These are phyloP conservation scores for Melanotaenia duboulayi DNA, from an alignment of 2,113 vertebrate genomes.

Conservation along the genomic window DNA sequence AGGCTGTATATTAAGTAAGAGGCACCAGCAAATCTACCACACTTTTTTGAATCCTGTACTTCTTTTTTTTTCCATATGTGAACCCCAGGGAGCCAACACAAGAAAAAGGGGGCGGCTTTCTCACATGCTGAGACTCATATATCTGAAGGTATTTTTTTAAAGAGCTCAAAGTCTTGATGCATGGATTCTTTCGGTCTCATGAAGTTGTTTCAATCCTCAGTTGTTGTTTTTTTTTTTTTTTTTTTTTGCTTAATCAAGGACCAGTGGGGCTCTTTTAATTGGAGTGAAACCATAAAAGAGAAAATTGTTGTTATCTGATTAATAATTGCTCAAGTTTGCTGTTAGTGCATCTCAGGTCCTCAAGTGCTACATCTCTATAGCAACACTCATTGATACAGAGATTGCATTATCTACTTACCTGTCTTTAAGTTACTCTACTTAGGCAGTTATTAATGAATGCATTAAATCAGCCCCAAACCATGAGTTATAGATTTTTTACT, in stretches of 20 bases:
- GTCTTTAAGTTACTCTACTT: conserved; percentile 24
- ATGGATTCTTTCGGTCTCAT: conserved; percentile 64
- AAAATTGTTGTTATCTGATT: conserved; percentile 11
- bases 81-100: conserved; percentile 77
- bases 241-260: neutral
- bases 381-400: conserved; percentile 42
- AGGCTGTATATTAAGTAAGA: conserved; percentile 19
- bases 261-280: conserved; percentile 25
- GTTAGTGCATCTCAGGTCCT: conserved; percentile 33
- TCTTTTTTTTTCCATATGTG: conserved; percentile 59
- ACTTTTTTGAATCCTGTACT: conserved; percentile 65
- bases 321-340: conserved; percentile 29
- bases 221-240: conserved; percentile 35
- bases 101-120: conserved; percentile 79
- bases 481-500: conserved; percentile 24
- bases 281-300: conserved; percentile 17
- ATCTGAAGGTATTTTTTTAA: conserved; percentile 79
- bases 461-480: conserved; percentile 40
- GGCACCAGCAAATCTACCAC: conserved; percentile 38
- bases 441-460: conserved; percentile 23
- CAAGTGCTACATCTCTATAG: conserved; percentile 42
- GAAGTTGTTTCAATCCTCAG: conserved; percentile 20
- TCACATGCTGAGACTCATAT: conserved; percentile 79
- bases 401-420: conserved; percentile 48
- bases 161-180: conserved; percentile 67